phyloP scores from a whole-genome alignment of 2,797 vertebrate species.

The Pyrocephalus nanus region DNA sequence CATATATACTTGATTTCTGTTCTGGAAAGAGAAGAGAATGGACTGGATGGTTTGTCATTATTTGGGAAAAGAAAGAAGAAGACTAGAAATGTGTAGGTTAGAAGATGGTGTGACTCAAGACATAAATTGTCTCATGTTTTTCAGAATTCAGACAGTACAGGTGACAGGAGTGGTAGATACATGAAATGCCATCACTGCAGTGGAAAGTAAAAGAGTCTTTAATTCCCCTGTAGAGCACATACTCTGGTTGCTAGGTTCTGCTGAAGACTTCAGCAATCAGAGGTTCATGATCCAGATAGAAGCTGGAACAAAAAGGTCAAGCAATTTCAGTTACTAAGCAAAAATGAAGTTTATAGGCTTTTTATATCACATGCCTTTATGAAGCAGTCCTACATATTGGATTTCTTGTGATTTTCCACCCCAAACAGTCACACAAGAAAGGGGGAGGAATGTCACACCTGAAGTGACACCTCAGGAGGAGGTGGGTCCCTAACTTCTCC shows the following conservation, averaged over 20 bases:
- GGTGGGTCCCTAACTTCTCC: background rate
- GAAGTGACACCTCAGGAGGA: background rate
- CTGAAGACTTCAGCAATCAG: background rate
- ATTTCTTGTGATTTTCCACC: background rate
- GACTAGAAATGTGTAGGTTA: background rate
- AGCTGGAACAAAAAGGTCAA: background rate
- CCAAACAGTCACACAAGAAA: background rate
- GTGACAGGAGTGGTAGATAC: background rate
- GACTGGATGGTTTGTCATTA: background rate
- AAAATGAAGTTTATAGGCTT: background rate
- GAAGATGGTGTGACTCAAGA: background rate
- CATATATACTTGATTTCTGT: background rate
- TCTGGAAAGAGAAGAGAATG: background rate
- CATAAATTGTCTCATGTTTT: background rate
- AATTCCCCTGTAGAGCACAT: background rate
- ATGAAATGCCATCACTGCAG: background rate
- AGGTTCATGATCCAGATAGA: background rate
- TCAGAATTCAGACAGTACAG: background rate
- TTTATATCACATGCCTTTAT: background rate
- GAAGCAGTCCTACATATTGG: background rate
- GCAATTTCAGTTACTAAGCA: background rate
- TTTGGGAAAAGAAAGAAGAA: background rate
- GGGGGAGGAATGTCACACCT: background rate
- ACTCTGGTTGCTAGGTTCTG: background rate
- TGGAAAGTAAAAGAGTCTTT: background rate